These are phyloP conservation scores for Physella acuta DNA, from an alignment of 1,140 invertebrate species.

Conservation along the genomic window DNA sequence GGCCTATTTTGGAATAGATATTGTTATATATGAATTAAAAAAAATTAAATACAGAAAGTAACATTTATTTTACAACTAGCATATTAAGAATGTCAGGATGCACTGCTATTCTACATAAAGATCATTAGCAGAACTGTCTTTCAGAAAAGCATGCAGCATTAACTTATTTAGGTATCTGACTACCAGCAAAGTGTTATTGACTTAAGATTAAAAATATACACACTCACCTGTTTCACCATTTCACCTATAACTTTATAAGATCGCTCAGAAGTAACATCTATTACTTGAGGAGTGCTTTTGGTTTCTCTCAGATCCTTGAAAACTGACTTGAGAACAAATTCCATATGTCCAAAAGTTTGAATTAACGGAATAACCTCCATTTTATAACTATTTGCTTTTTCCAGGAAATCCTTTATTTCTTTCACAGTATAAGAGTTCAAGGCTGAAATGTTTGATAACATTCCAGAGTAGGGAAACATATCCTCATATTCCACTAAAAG, in stretches of 20 bases:
- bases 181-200: too few relatives aligned
- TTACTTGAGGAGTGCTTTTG: conserved; percentile 71
- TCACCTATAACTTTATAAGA: conserved; percentile 72
- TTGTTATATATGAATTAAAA: too few relatives aligned
- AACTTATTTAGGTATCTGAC: too few relatives aligned
- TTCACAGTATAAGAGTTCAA: conserved; percentile 37
- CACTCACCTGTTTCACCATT: conserved; percentile 77
- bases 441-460: conserved; percentile 69
- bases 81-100: too few relatives aligned
- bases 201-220: too few relatives aligned
- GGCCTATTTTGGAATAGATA: too few relatives aligned
- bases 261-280: conserved; percentile 77
- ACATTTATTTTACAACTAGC: too few relatives aligned
- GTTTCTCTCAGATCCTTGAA: conserved; percentile 77
- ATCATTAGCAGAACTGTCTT: too few relatives aligned
- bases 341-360: conserved; percentile 88
- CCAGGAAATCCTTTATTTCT: conserved; percentile 69
- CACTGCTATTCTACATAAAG: too few relatives aligned
- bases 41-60: too few relatives aligned
- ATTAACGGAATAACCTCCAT: conserved; percentile 88
- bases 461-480: conserved; percentile 86
- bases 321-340: conserved; percentile 79
- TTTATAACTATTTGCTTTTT: conserved; percentile 66
- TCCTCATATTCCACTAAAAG: conserved; percentile 93
- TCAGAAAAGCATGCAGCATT: too few relatives aligned